Evolutionary conservation across 2,797 vertebrate genomes (phyloP).

Genomic region (Cynopterus sphinx): DNA sequence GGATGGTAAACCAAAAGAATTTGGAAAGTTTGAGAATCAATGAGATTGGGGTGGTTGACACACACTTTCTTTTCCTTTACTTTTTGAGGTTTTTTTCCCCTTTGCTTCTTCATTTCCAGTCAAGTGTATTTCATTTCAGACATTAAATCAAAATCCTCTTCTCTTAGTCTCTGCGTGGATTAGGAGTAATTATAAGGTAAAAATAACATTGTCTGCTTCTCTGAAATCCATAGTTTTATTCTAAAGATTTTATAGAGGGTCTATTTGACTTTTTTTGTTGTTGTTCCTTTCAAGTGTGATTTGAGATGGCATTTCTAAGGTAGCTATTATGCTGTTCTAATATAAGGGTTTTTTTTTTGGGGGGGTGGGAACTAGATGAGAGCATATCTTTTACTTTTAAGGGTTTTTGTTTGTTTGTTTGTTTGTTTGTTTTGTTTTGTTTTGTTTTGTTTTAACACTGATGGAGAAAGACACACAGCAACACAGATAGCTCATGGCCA

Average conservation of each 20-base stretch:
- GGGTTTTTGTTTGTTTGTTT: rapidly evolving
- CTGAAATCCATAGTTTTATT: constrained; percentile 52
- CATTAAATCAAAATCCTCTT: constrained; percentile 34
- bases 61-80: constrained; percentile 42
- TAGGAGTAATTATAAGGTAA: constrained; percentile 61
- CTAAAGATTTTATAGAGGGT: neutral
- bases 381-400: neutral
- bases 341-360: neutral
- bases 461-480: neutral
- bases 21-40: constrained; percentile 34
- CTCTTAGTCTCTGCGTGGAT: neutral
- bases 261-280: neutral
- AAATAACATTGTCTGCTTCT: neutral
- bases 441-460: neutral
- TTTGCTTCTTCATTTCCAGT: constrained; percentile 2
- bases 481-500: neutral
- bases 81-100: neutral
- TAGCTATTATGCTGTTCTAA: neutral
- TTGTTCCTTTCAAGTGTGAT: neutral
- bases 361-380: neutral
- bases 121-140: constrained; percentile 39
- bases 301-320: constrained; percentile 45
- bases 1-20: constrained; percentile 69
- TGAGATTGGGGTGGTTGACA: neutral
- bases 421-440: neutral